Evolutionary conservation across 2,888 invertebrate species (phyloP), one percentile per base, ranked within the genome.

Genomic region (Argyresthia albistria): DNA sequence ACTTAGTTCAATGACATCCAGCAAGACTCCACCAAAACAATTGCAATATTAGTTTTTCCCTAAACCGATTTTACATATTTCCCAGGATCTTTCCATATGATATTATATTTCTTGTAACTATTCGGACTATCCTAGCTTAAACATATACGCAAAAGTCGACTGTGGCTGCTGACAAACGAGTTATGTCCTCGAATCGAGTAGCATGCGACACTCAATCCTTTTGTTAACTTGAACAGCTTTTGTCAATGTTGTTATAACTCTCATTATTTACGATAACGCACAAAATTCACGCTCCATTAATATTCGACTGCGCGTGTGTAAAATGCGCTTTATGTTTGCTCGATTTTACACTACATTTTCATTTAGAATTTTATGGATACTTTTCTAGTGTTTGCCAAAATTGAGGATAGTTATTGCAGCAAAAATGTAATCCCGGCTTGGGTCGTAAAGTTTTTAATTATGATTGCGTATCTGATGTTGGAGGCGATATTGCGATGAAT

Each of bases 201-300:
- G 25, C 25, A 25, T 25, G 25, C 6, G 25, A 25, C 25, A 25
- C 25, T 25, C 25, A 6, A 25, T 4, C 25, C 25, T 25, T 25
- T 25, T 25, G 25, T 25, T 25, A 25, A 6, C 25, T 2, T 25
- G 3, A 25, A 25, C 25, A 25, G 25, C 56, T 36, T 37, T 46
- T 52, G 55, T 62, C 58, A 61, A 67, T 75, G 73, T 71, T 67
- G 63, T 59, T 72, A 48, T 52, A 51, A 47, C 48, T 54, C 49
- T 49, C 48, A 51, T 74, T 79, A 79, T 81, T 79, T 78, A 82
- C 74, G 76, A 76, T 76, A 69, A 78, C 67, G 69, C 63, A 64
- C 61, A 65, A 74, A 80, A 78, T 76, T 73, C 69, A 80, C 71
- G 74, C 63, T 56, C 70, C 72, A 80, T 80, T 80, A 69, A 74